Percentiles rank a stretch among this genome's conserved stretches.
These are phyloP conservation scores for Lasioglossum zephyrum DNA, from an alignment of 2,888 invertebrate genomes.

Conservation along the genomic window DNA sequence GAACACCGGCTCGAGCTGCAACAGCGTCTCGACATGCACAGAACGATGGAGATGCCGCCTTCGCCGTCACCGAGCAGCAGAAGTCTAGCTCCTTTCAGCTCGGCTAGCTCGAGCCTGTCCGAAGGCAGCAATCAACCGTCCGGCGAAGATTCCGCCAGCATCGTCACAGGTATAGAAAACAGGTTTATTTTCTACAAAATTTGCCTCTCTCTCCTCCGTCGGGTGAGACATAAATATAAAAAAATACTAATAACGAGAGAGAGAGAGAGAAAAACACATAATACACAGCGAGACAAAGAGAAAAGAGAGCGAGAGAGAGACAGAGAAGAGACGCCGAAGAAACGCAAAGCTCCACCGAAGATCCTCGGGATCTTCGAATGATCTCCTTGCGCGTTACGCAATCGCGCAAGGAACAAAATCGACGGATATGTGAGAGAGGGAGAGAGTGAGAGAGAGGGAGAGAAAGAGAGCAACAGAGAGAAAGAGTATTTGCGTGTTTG, in stretches of 20 bases:
- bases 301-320: conserved; percentile 11
- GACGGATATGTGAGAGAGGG: not conserved
- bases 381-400: conserved; percentile 23
- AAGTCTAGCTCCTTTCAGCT: conserved; percentile 92
- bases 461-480: not conserved
- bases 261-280: not conserved
- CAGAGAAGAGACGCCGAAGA: not conserved
- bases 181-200: conserved; percentile 64
- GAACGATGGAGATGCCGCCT: conserved; percentile 87
- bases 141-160: conserved; percentile 89
- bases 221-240: not conserved
- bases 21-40: conserved; percentile 82
- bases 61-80: conserved; percentile 95
- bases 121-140: conserved; percentile 87
- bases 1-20: conserved; percentile 83
- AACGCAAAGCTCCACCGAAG: conserved; percentile 22
- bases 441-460: conserved; percentile 6
- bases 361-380: conserved; percentile 23
- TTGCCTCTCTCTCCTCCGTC: conserved; percentile 50
- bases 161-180: conserved; percentile 91
- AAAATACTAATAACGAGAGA: not conserved
- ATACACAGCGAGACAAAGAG: not conserved
- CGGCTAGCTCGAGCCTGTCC: conserved; percentile 94
- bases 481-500: conserved; percentile 27
- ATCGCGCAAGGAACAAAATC: conserved; percentile 7